Percentiles rank a stretch among this genome's conserved stretches.
phyloP scores from a whole-genome alignment of 1,140 invertebrate genomes.

The Adoxophyes honmai region DNA sequence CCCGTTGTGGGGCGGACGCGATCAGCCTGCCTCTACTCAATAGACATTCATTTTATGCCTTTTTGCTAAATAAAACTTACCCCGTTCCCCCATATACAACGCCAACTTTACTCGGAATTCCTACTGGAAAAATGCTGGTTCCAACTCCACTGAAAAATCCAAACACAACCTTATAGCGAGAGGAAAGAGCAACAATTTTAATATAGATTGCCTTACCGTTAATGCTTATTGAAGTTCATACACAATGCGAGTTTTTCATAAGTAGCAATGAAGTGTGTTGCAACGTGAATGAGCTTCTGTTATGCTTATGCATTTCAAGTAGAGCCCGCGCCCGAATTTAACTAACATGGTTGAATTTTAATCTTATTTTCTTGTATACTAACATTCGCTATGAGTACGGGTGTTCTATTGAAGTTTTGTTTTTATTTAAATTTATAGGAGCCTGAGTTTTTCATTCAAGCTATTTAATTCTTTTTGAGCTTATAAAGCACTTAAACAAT shows the following conservation, averaged over 20 bases:
- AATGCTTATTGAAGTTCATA: background rate
- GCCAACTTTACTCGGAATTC: constrained; percentile 20
- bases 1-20: constrained; percentile 24
- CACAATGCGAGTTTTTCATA: constrained; percentile 1
- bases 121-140: background rate
- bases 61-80: constrained; percentile 34
- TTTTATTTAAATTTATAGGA: too few relatives aligned
- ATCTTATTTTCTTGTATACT: background rate
- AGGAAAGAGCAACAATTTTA: background rate
- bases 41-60: constrained; percentile 27
- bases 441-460: too few relatives aligned
- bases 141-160: too few relatives aligned
- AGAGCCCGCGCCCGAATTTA: background rate
- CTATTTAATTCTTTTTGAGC: too few relatives aligned
- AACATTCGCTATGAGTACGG: too few relatives aligned
- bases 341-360: constrained; percentile 3
- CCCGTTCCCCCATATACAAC: constrained; percentile 22
- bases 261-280: constrained; percentile 10
- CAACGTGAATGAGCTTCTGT: constrained; percentile 12
- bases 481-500: too few relatives aligned
- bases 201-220: background rate
- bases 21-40: constrained; percentile 28
- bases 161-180: background rate
- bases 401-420: too few relatives aligned
- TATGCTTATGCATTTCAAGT: constrained; percentile 14